Base-by-base conservation (phyloP, 2,113 vertebrate genomes). In the Lichenostomus cassidix region DNA sequence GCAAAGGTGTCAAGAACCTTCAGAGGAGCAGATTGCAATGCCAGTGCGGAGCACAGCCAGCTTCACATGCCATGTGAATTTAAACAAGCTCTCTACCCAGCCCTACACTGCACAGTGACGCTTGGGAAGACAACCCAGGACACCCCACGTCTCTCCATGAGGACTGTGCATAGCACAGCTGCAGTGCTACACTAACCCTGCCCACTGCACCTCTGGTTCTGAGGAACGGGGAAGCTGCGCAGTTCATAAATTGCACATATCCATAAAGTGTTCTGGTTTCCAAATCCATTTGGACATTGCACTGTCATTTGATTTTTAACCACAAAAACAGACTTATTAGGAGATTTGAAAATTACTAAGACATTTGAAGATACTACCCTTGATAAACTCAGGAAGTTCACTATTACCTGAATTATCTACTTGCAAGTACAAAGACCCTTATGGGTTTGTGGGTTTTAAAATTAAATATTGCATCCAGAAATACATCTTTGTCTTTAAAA, bases 121-220 rank as follows among this genome's bases (percentile, higher is more conserved):
- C 67, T 33, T 19, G 39, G 44, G 20, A 73, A 71, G 44, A 37
- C 53, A 60, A 31, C 29, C 11, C 27, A 67, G 50, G 65, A 22
- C 18, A 49, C 11, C 11, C 56, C 46, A 27, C 0, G 0, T 35
- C 23, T 65, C 59, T 33, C 7, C 41, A 10, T 2, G 17, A 76
- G 53, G 27, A 42, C 53, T 12, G 14, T 2, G 8, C 28, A 12
- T 1, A 47, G 31, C 33, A 7, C 0, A 5, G 29, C 55, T 39
- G 37, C 75, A 52, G n/a, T 28, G 46, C 69, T 47, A 4, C 55
- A 33, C 15, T 25, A 28, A 64, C 35, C 19, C 41, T 83, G n/a
- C 25, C 41, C 37, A 6, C 49, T 17, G 41, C 35, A n/a, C 11
- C 53, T 23, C 5, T 9, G 39, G 11, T 47, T 29, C 44, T 0